Conservation (phyloP, 1,140 invertebrate species). For the Zaprionus taronus region DNA sequence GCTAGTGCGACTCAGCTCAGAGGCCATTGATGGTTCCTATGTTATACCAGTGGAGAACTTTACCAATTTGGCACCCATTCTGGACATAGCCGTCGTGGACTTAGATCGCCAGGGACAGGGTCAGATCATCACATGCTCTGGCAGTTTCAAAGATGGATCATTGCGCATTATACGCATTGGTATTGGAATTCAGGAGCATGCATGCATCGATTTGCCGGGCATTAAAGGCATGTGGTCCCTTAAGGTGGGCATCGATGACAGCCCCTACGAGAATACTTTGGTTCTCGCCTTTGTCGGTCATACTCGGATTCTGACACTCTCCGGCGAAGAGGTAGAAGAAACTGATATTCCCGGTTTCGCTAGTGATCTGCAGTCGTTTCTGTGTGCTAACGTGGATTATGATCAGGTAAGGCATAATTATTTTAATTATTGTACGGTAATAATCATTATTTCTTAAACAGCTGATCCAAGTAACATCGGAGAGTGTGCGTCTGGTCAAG, state of each 20-base stretch:
- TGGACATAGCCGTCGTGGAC: slow-evolving; percentile 99
- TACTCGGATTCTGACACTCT: slow-evolving; percentile 94
- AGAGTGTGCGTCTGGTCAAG: slow-evolving; percentile 89
- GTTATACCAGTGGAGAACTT: slow-evolving; percentile 98
- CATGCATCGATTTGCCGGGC: slow-evolving; percentile 97
- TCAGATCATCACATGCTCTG: slow-evolving; percentile 98
- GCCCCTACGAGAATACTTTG: slow-evolving; percentile 91
- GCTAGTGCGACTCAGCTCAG: slow-evolving; percentile 94
- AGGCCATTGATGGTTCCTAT: slow-evolving; percentile 94
- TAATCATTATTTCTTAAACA: slow-evolving; percentile 6
- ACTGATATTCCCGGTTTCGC: slow-evolving; percentile 96
- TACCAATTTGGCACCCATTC: slow-evolving; percentile 98
- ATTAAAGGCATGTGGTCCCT: slow-evolving; percentile 99
- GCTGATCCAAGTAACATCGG: slow-evolving; percentile 89
- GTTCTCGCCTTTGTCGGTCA: slow-evolving; percentile 97
- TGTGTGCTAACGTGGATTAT: slow-evolving; percentile 94
- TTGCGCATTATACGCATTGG: slow-evolving; percentile 98
- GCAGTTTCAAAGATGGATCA: slow-evolving; percentile 98
- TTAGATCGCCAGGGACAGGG: slow-evolving; percentile 98
- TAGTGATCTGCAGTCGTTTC: slow-evolving; percentile 96
- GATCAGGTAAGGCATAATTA: slow-evolving; percentile 88
- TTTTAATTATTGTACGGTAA: not conserved
- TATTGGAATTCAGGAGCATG: slow-evolving; percentile 98
- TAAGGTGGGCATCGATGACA: slow-evolving; percentile 88
- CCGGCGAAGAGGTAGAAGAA: slow-evolving; percentile 98